These are phyloP conservation scores for Monopterus albus DNA, from an alignment of 2,113 vertebrate genomes.

Conservation along the genomic window DNA sequence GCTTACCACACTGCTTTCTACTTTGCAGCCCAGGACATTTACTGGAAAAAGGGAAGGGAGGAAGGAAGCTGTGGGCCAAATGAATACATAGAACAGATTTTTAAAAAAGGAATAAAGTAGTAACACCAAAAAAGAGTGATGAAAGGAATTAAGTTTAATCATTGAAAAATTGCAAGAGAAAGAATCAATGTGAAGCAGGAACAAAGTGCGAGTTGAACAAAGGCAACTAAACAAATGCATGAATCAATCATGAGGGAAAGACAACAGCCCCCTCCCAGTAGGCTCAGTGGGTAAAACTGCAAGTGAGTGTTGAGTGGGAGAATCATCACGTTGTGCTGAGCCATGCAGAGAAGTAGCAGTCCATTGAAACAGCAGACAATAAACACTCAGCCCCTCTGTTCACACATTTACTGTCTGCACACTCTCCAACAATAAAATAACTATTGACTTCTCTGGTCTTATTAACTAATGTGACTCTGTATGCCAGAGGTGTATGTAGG, in stretches of 20 bases:
- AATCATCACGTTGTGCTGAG: slow-evolving; percentile 5
- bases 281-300: not conserved
- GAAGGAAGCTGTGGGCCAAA: not conserved
- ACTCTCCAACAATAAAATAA: slow-evolving; percentile 6
- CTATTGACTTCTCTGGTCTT: slow-evolving; percentile 3
- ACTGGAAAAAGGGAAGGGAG: not conserved
- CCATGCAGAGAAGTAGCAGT: not conserved
- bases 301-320: too few species aligned
- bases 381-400: not conserved
- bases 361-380: not conserved
- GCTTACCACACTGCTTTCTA: not conserved
- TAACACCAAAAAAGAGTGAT: not conserved
- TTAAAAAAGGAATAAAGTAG: not conserved
- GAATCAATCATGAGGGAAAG: not conserved
- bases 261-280: slow-evolving; percentile 1
- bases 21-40: not conserved
- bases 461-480: not conserved
- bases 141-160: not conserved
- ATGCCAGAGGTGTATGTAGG: not conserved
- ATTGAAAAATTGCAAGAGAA: not conserved
- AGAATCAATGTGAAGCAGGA: not conserved
- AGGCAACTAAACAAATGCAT: not conserved
- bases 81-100: not conserved
- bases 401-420: slow-evolving; percentile 3
- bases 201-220: not conserved